Evolutionary conservation across 2,113 vertebrate genomes (phyloP), one percentile per base, ranked within the genome.

Genomic region (Lates calcarifer): DNA sequence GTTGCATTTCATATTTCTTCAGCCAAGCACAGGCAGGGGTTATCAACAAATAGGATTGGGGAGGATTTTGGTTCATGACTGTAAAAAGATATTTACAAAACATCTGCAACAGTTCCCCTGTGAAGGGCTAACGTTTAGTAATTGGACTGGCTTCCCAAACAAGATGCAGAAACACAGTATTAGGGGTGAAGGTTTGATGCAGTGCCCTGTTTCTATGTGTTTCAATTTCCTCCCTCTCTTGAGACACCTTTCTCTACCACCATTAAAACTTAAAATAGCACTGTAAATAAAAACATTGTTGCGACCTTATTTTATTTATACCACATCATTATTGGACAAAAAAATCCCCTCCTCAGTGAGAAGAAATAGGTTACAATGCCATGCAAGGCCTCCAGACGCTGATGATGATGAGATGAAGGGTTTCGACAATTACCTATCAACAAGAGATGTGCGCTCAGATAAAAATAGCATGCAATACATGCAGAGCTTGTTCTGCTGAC

Each of bases 391-490:
- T 80, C 67, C 77, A 68, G 74, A 89, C 82, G 84, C 37, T 74
- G 82, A 82, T 72, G 58, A 53, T 81, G 72, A 72, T 83, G 75
- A 80, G 51, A 88, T 66, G 56, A 77, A 60, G 31, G 60, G 70
- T 92, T 90, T 80, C 71, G 79, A 84, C 77, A 77, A 77, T 88
- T 85, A 86, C 87, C 81, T 51, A 88, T 91, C 87, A 90, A 81
- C 76, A 77, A 80, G 73, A 86, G 88, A 86, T 80, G 79, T 90
- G 79, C 79, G 56, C 75, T 86, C 65, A 53, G 79, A 82, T 87
- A 78, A 80, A 87, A 91, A 92, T 86, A 81, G 79, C 68, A 87
- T 70, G 51, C 67, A 64, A 80, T 63, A 67, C 86, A 88, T 29
- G 60, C 63, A 79, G 73, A 68, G 76, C 79, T 89, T 87, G 85